Base-by-base conservation (phyloP, 2,888 invertebrate species). In the Cheiracanthium punctorium region DNA sequence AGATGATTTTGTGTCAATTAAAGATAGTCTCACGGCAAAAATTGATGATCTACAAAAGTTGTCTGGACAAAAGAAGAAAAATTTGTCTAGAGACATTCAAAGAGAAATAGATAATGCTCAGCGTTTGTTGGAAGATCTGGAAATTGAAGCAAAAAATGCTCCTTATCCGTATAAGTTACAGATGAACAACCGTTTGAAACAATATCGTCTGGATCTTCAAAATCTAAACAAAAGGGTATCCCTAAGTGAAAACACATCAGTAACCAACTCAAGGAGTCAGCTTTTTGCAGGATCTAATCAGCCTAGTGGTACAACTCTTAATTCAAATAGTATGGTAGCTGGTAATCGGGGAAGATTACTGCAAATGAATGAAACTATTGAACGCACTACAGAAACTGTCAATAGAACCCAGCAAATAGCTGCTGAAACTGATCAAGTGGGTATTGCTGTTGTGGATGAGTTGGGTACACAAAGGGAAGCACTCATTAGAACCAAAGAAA, bases 361-460 rank as follows among this genome's bases (percentile, higher is more conserved):
- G 33, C 91, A 91, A 77, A 92, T 92, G 33, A 90, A 91, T 32
- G 90, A 91, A 80, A 90, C 91, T 10, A 88, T 92, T 20, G 89
- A 90, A 41, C 85, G 91, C 70, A 89, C 92, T 1, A 89, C 91
- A 17, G 91, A 91, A 17, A 91, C 91, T 82, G 90, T 92, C 30
- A 93, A 93, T 0, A 93, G 96, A 79, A 95, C 96, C 0, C 95
- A 95, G 89, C 94, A 94, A 90, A 93, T 96, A 69, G 95, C 96
- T 0, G 93, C 95, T 1, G 96, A 97, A 92, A 96, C 96, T 0
- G 96, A 96, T 92, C 93, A 94, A 90, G 94, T 96, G 88, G 96
- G 96, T 7, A 94, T 94, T 0, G 95, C 95, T 91, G 95, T 96
- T 0, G 93, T 96, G 8, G 93, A 94, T 0, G 96, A 96, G 90